Percentiles rank a stretch among this genome's conserved stretches.
Evolutionary conservation across 2,888 invertebrate genomes (phyloP).

Genomic region (Machimus rusticus): DNA sequence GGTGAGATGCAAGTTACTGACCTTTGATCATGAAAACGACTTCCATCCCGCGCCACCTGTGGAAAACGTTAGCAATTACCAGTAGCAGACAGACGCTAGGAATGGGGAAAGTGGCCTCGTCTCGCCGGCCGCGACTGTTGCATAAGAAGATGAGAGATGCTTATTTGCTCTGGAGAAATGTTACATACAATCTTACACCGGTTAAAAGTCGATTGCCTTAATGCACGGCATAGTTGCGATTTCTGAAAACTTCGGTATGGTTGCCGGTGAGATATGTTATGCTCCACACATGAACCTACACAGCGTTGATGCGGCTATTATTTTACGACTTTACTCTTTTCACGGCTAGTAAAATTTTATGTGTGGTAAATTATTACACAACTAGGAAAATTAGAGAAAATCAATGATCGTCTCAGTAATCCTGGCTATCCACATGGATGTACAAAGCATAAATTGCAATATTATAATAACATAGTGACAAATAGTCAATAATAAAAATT

Average conservation of each 20-base stretch:
- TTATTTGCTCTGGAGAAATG: neutral
- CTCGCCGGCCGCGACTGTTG: neutral
- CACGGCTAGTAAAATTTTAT: neutral
- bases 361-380: neutral
- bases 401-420: neutral
- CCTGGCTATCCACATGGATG: neutral
- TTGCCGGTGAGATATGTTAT: neutral
- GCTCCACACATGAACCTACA: neutral
- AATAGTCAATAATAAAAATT: neutral
- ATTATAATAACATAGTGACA: neutral
- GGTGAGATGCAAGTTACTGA: neutral
- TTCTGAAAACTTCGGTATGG: neutral
- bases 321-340: neutral
- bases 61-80: neutral
- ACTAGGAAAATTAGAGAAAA: neutral
- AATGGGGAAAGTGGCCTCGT: neutral
- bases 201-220: neutral
- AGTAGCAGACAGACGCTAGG: neutral
- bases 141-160: neutral
- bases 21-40: neutral
- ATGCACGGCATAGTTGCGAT: neutral
- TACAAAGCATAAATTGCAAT: neutral
- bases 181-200: neutral
- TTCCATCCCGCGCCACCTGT: neutral
- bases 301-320: neutral